These are phyloP conservation scores for Agrenia bidenticulata DNA, from an alignment of 2,888 invertebrate species.

Conservation along the genomic window DNA sequence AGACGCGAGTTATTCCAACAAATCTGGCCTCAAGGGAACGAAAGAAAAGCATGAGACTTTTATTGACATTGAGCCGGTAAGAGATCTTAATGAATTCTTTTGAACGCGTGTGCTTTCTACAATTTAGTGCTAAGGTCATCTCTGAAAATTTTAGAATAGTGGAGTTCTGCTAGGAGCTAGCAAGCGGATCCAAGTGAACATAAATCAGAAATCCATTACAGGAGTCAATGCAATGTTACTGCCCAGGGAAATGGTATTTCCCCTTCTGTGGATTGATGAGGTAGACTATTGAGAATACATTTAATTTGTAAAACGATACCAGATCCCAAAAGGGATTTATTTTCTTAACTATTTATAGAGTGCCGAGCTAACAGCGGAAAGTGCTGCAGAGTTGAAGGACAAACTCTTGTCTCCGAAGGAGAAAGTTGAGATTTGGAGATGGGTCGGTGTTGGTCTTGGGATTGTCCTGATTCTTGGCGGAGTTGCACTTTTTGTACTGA, in stretches of 20 bases:
- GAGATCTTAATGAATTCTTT: neutral
- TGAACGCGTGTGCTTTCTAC: no score
- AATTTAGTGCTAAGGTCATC: no score
- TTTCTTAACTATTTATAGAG: neutral
- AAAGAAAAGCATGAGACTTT: constrained; percentile 20
- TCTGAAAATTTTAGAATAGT: no score
- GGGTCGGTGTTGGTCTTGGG: constrained; percentile 27
- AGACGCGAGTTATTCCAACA: neutral
- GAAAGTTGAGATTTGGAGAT: constrained; percentile 20
- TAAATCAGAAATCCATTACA: neutral
- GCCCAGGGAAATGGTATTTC: constrained; percentile 14
- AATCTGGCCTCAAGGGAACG: constrained; percentile 10
- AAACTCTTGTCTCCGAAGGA: constrained; percentile 22
- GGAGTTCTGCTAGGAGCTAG: constrained; percentile 26
- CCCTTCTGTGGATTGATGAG: constrained; percentile 30
- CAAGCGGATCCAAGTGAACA: constrained; percentile 30
- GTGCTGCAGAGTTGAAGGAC: constrained; percentile 22
- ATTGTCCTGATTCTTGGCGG: constrained; percentile 15
- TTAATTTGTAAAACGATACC: neutral
- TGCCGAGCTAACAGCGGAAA: constrained; percentile 10
- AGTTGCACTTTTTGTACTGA: neutral
- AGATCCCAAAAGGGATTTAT: neutral
- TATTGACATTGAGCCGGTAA: constrained; percentile 34
- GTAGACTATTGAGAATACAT: neutral
- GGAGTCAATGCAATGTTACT: neutral